Conservation (phyloP, 1,140 invertebrate genomes). For the Cotesia glomerata region DNA sequence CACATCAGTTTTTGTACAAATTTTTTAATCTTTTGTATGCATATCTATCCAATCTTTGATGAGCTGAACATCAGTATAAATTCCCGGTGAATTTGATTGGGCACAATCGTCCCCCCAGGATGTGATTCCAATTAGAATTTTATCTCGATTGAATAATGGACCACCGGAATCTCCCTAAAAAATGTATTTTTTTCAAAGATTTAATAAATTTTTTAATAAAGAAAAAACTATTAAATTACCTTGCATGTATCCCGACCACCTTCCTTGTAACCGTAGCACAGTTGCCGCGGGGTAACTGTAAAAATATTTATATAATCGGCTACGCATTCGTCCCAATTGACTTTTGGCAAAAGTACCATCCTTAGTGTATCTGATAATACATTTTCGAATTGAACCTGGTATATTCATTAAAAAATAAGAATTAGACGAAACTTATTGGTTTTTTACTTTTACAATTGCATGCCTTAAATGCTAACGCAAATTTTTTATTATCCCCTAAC, state of each 20-base stretch:
- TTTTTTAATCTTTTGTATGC: not conserved
- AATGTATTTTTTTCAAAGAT: not conserved
- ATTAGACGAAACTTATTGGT: too few relatives aligned
- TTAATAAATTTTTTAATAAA: not conserved
- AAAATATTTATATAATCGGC: conserved; percentile 35
- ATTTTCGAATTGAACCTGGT: not conserved
- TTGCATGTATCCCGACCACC: conserved; percentile 46
- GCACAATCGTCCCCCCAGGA: conserved; percentile 72
- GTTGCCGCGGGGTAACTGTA: conserved; percentile 30
- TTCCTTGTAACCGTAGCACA: conserved; percentile 44
- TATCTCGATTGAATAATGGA: conserved; percentile 64
- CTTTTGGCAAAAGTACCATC: conserved; percentile 37
- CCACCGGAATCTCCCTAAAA: conserved; percentile 72
- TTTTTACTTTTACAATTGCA: too few relatives aligned
- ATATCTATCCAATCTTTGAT: conserved; percentile 54
- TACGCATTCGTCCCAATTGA: conserved; percentile 28
- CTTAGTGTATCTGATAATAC: conserved; percentile 28
- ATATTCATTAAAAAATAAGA: not conserved
- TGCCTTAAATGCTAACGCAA: too few relatives aligned
- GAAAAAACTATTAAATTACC: conserved; percentile 32
- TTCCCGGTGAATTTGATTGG: conserved; percentile 64
- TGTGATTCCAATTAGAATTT: conserved; percentile 66
- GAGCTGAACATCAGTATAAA: conserved; percentile 66
- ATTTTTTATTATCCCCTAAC: too few relatives aligned
- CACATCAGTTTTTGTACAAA: not conserved